Percentiles rank a stretch among this genome's conserved stretches.
Conservation (phyloP, 2,113 vertebrate species). For the Cromileptes altivelis region DNA sequence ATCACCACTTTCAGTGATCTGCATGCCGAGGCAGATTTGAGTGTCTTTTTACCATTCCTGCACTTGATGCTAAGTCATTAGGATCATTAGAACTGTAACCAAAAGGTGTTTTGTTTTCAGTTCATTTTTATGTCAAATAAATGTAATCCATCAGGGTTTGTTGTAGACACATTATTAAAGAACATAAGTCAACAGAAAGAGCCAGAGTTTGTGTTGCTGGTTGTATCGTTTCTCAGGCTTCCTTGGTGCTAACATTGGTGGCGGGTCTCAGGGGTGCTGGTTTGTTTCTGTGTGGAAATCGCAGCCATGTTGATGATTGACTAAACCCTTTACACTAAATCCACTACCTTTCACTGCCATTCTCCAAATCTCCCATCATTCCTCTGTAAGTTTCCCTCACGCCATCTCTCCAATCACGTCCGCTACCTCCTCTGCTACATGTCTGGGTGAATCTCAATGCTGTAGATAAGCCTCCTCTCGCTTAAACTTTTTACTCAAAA, state of each 20-base stretch:
- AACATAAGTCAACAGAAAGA: neutral
- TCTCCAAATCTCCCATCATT: slow-evolving; percentile 6
- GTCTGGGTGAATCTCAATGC: slow-evolving; percentile 41
- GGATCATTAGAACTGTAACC: neutral
- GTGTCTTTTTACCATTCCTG: neutral
- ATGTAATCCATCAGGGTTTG: neutral
- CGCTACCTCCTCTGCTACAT: slow-evolving; percentile 14
- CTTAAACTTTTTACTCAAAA: neutral
- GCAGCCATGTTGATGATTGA: slow-evolving; percentile 48
- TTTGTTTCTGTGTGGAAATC: slow-evolving; percentile 37
- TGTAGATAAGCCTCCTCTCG: slow-evolving; percentile 57
- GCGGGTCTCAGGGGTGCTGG: slow-evolving; percentile 49
- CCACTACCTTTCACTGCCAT: slow-evolving; percentile 8
- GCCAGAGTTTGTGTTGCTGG: neutral
- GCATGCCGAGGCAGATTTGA: neutral
- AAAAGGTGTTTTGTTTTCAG: too few relatives aligned
- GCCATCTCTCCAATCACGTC: slow-evolving; percentile 34
- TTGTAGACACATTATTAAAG: neutral
- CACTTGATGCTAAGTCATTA: neutral
- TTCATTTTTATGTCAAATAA: neutral
- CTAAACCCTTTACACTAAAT: slow-evolving; percentile 21
- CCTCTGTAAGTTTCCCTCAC: slow-evolving; percentile 29
- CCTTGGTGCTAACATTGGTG: slow-evolving; percentile 67
- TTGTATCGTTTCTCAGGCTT: slow-evolving; percentile 1
- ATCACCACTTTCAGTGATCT: slow-evolving; percentile 28